Base-by-base conservation (phyloP, 1,140 invertebrate genomes). In the Drosophila bipectinata region DNA sequence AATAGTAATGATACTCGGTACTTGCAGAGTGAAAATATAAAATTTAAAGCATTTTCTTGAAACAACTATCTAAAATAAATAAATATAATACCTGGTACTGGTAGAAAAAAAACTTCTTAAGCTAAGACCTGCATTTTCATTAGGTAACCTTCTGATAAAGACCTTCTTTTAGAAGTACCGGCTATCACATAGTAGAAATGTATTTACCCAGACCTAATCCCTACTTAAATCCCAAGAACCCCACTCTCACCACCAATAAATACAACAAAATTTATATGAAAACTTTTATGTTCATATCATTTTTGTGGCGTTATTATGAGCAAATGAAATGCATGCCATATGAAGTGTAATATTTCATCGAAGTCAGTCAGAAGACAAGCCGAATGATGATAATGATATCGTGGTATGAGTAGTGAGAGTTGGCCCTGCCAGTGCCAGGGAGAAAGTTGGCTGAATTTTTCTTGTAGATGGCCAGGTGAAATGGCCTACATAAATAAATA, bases 311-410 rank as follows among this genome's bases (percentile, higher is more conserved):
- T 88, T 87, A 88, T 87, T 87, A 82, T 68, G 69, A 62, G 71
- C 71, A 87, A 87, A 82, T 88, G 64, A 88, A 87, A 82, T 87
- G 77, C 77, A 75, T 58, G 64, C 71, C 62, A 79, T 62, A 72
- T 82, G 60, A 87, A 79, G 75, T 88, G 79, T 87, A 87, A 87
- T 87, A 87, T 87, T 83, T 87, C 83, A 88, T 85, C 78, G 62
- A 53, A 82, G 58, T 67, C 56, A 47, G 57, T 53, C 63, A 63
- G 55, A 37, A 10, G 10, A 62, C 28, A 58, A 39, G 41, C 45
- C 30, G 63, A 12, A 67, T 44, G 48, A 64, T 45, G 34, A 44
- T 44, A 18, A 44, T 44, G 41, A 18, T 44, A 18, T 44, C n/a
- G 7, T 44, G 41, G 14, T 9, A 21, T 14, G 39, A 14, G 7